These are phyloP conservation scores for Sitobion miscanthi DNA, from an alignment of 1,140 invertebrate species.

Conservation along the genomic window DNA sequence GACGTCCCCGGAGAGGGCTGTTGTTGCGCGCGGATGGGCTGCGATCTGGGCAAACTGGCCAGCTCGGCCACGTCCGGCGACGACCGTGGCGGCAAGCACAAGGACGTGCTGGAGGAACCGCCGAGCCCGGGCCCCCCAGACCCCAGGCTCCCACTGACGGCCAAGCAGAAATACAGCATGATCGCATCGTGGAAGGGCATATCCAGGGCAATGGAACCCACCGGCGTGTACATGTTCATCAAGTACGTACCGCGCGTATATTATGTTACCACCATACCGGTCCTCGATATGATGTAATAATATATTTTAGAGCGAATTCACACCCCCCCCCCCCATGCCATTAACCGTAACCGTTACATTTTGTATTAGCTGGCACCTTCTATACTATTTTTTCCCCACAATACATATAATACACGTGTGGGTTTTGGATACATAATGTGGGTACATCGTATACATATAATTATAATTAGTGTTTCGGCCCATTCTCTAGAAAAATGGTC, in stretches of 20 bases:
- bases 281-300: neutral
- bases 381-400: neutral
- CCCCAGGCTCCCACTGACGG: constrained; percentile 80
- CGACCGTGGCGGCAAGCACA: constrained; percentile 63
- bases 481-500: neutral
- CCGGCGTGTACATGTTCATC: constrained; percentile 88
- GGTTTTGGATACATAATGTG: neutral
- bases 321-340: neutral
- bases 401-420: neutral
- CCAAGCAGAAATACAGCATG: constrained; percentile 85
- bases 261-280: too few relatives aligned
- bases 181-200: constrained; percentile 90
- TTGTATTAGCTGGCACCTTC: neutral
- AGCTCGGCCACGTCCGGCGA: constrained; percentile 67
- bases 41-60: constrained; percentile 77
- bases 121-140: constrained; percentile 72
- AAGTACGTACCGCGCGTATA: constrained; percentile 70
- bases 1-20: neutral
- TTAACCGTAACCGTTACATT: neutral
- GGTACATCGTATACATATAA: neutral
- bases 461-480: neutral
- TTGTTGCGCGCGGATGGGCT: constrained; percentile 69
- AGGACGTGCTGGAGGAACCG: constrained; percentile 60
- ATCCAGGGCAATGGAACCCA: constrained; percentile 82
- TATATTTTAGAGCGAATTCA: neutral